Evolutionary conservation across 2,113 vertebrate genomes (phyloP), one percentile per base, ranked within the genome.

Genomic region (Peucedramus taeniatus): DNA sequence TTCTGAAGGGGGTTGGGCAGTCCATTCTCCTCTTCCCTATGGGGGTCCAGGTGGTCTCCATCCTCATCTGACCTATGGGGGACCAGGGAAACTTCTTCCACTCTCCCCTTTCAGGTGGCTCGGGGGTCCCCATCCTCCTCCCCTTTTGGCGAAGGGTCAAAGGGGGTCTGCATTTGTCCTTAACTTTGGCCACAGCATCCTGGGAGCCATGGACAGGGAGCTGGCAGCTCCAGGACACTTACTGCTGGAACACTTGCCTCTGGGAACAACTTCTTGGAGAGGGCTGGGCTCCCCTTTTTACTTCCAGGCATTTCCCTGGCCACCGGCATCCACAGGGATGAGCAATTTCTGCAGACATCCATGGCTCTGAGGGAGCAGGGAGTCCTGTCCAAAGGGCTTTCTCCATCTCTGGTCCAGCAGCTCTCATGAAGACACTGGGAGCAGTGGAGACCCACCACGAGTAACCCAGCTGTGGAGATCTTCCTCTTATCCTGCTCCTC

Each of bases 401-500:
- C 47, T 37, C 19, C 17, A 6, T 49, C 26, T 15, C 33, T 4
- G 2, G 24, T 15, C 23, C 2, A 10, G 45, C 17, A 35, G 33
- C 17, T 28, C 26, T 68, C 9, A 20, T 0, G 1, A 13, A 20
- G 44, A 18, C n/a, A 27, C 18, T 21, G 26, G 45, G 65, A 69
- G n/a, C 2, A 2, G 6, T n/a, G 31, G 3, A 18, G 42, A 33
- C 4, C 45, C 22, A 4, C 22, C 5, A 49, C 0, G 2, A 49
- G 4, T 15, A 49, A 20, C 16, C 4, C 13, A 27, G 4, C 3
- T 6, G 13, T 28, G 13, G n/a, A 69, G 26, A 21, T 30, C 9
- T 37, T 50, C 65, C n/a, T 37, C n/a, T 49, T 56, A 8, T 27
- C 65, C 17, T 35, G 33, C 17, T 35, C 23, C 16, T 66, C 8